phyloP scores from a whole-genome alignment of 2,888 invertebrate genomes.

The Lasioglossum malachurum region DNA sequence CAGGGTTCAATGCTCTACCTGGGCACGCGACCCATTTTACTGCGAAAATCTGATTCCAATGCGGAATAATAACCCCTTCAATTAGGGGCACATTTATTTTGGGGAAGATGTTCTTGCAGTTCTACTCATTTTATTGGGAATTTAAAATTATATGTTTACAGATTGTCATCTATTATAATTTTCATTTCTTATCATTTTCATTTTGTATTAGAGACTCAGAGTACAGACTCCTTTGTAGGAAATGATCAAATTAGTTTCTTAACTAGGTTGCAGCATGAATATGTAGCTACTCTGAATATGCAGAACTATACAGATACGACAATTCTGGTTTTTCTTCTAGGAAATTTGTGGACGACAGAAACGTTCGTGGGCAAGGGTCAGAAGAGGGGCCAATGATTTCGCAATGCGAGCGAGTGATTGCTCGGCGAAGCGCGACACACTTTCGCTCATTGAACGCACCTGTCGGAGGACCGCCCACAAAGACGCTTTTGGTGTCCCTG shows the following conservation, averaged over 20 bases:
- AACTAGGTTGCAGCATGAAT: too few species aligned
- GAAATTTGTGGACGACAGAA: background rate
- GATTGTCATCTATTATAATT: too few species aligned
- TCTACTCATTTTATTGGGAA: too few species aligned
- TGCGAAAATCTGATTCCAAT: background rate
- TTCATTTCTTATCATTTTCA: too few species aligned
- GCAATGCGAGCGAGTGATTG: background rate
- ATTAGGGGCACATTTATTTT: too few species aligned
- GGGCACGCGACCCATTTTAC: slow-evolving; percentile 27
- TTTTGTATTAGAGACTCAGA: too few species aligned
- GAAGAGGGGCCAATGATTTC: background rate
- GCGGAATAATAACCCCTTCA: background rate
- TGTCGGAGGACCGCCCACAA: slow-evolving; percentile 11
- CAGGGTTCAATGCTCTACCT: slow-evolving; percentile 34
- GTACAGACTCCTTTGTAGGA: too few species aligned
- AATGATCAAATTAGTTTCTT: too few species aligned
- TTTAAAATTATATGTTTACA: too few species aligned
- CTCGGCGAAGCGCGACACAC: slow-evolving; percentile 2
- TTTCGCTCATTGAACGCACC: slow-evolving; percentile 19
- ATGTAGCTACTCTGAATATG: too few species aligned
- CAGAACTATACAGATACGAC: too few species aligned
- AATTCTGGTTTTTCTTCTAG: background rate
- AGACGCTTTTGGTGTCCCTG: slow-evolving; percentile 1
- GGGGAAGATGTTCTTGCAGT: too few species aligned
- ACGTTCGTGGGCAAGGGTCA: background rate